Evolutionary conservation across 2,888 invertebrate species (phyloP), one percentile per base, ranked within the genome.

Genomic region (Flexamia atlantica): DNA sequence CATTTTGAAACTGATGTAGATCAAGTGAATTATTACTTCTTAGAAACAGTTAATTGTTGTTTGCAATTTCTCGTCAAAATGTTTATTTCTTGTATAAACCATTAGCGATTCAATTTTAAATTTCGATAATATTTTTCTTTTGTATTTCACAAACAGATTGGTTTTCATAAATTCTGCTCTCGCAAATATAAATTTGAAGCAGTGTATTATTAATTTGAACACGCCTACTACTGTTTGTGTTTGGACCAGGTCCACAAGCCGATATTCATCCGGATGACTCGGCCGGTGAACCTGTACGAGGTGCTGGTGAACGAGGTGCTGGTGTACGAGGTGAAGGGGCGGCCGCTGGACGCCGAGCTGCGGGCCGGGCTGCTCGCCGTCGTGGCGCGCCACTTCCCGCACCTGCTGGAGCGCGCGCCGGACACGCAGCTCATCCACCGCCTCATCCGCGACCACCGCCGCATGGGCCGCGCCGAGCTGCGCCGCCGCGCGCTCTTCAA

Each of bases 211-310:
- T n/a, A n/a, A n/a, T n/a, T n/a, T n/a, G n/a, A n/a, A n/a, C n/a
- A n/a, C n/a, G n/a, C n/a, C n/a, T n/a, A n/a, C n/a, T n/a, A n/a
- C n/a, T n/a, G n/a, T n/a, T n/a, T 14, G 28, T 64, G 23, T 46
- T 68, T 68, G 30, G 5, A 25, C 17, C 32, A 72, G 72, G 72
- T 72, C 7, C 72, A 72, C n/a, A 72, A 72, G 14, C 72, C 72
- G 40, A 72, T 72, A 28, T 72, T 72, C 42, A 42, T 72, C 1
- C n/a, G 72, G 42, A 72, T 72, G 72, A 72, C 72, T 3, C 9
- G 23, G n/a, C 72, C 72, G n/a, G 42, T 72, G n/a, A 72, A 72
- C 42, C 20, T 72, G 42, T 72, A 32, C 14, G 72, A 72, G 42
- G 4, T 72, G 40, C 42, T 72, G 20, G 42, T 42, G 2, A 72